phyloP scores from a whole-genome alignment of 2,888 invertebrate genomes.

The Lacanobia oleracea region DNA sequence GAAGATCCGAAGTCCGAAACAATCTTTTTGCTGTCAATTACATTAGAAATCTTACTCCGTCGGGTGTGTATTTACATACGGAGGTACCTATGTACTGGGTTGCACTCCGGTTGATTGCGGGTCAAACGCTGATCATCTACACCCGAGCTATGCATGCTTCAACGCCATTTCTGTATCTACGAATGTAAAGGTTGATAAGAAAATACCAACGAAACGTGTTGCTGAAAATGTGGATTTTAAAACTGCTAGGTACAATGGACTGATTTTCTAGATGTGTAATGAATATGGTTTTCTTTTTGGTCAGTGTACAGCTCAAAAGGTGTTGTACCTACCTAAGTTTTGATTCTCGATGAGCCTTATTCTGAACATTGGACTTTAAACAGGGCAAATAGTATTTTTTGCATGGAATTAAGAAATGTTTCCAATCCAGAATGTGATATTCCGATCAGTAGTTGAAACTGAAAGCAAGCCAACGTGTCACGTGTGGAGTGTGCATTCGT shows the following conservation, averaged over 20 bases:
- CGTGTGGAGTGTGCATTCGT: not conserved
- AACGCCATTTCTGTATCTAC: conserved; percentile 43
- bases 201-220: conserved; percentile 6
- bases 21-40: conserved; percentile 83
- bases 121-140: conserved; percentile 65
- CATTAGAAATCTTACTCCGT: conserved; percentile 84
- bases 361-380: no score
- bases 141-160: conserved; percentile 44
- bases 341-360: not conserved
- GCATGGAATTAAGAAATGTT: not conserved
- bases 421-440: not conserved
- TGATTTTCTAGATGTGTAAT: not conserved
- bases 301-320: not conserved
- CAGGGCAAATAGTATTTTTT: not conserved
- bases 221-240: not conserved
- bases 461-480: not conserved
- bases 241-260: not conserved
- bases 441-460: not conserved
- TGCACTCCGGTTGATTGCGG: conserved; percentile 84
- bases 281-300: not conserved
- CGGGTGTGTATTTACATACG: conserved; percentile 79
- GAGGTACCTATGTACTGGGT: conserved; percentile 51
- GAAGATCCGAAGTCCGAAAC: conserved; percentile 59
- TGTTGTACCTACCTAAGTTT: no score
- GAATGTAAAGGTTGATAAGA: conserved; percentile 15